A percentile compares a stretch with the other conserved stretches of the same genome.
Conservation (phyloP, 2,113 vertebrate genomes). For the Ailuropoda melanoleuca region DNA sequence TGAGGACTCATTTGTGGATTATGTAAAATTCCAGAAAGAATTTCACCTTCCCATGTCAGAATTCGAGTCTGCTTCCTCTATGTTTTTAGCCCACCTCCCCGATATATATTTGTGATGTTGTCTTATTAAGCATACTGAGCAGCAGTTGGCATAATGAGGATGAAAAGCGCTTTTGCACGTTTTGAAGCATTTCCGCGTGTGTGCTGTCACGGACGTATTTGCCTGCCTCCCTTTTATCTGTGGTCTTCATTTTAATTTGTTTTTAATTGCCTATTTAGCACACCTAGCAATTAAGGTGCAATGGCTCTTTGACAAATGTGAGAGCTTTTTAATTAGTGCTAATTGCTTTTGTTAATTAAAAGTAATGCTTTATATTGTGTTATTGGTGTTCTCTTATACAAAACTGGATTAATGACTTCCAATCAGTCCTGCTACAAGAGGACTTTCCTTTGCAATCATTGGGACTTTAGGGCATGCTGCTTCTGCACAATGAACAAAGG, state of each 20-base stretch:
- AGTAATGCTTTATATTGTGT: conserved; percentile 83
- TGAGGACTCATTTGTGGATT: too few species aligned
- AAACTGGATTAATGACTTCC: conserved; percentile 74
- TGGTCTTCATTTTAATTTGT: conserved; percentile 79
- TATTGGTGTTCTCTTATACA: conserved; percentile 71
- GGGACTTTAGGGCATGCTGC: background rate
- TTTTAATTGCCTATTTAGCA: conserved; percentile 86
- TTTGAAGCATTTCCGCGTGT: conserved; percentile 47
- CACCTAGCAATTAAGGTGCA: conserved; percentile 84
- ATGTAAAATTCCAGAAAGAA: background rate
- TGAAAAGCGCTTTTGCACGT: background rate
- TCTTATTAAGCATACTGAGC: fast-evolving
- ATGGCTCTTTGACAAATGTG: conserved; percentile 84
- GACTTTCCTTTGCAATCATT: background rate
- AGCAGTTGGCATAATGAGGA: fast-evolving
- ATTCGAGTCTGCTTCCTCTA: background rate
- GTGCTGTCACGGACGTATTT: conserved; percentile 62
- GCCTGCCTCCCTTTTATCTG: conserved; percentile 73
- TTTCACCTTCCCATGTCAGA: background rate
- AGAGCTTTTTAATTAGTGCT: conserved; percentile 82
- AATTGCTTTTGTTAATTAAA: conserved; percentile 87
- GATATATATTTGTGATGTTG: fast-evolving
- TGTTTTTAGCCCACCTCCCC: background rate
- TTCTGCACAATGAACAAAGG: background rate
- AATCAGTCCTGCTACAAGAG: background rate